Conservation (phyloP, 2,888 invertebrate genomes). For the Mythimna pallens region DNA sequence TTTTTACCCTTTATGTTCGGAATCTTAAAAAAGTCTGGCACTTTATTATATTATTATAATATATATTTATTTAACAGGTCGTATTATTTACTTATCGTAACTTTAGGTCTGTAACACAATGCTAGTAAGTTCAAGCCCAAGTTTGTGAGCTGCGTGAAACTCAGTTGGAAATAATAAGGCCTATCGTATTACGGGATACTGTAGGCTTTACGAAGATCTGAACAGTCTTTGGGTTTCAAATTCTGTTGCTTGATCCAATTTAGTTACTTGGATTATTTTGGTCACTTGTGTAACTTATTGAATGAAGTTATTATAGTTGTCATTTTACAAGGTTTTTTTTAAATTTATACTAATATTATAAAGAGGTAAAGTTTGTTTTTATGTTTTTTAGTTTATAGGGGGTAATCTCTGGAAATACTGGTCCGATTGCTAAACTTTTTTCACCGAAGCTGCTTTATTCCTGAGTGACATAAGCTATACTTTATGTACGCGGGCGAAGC, state of each 20-base stretch:
- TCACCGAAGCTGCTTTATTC: too few relatives aligned
- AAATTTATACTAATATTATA: too few relatives aligned
- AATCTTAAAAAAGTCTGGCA: too few relatives aligned
- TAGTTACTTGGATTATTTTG: background rate
- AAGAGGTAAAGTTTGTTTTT: too few relatives aligned
- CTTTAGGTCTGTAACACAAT: conserved; percentile 3
- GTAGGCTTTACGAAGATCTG: background rate
- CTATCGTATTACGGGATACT: conserved; percentile 8
- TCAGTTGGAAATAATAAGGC: background rate
- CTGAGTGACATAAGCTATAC: too few relatives aligned
- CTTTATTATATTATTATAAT: background rate
- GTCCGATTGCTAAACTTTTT: too few relatives aligned
- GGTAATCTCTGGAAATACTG: too few relatives aligned
- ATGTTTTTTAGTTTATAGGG: too few relatives aligned
- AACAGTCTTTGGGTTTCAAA: background rate
- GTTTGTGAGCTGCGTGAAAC: background rate
- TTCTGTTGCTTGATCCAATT: background rate
- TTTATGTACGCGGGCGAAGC: too few relatives aligned
- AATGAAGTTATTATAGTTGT: too few relatives aligned
- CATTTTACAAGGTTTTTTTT: too few relatives aligned
- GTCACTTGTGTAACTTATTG: background rate
- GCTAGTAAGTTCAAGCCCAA: background rate
- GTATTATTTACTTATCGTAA: conserved; percentile 3
- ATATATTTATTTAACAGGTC: background rate
- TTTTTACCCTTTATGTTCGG: too few relatives aligned